Evolutionary conservation across 2,888 invertebrate species (phyloP).

Genomic region (Thyatira batis): DNA sequence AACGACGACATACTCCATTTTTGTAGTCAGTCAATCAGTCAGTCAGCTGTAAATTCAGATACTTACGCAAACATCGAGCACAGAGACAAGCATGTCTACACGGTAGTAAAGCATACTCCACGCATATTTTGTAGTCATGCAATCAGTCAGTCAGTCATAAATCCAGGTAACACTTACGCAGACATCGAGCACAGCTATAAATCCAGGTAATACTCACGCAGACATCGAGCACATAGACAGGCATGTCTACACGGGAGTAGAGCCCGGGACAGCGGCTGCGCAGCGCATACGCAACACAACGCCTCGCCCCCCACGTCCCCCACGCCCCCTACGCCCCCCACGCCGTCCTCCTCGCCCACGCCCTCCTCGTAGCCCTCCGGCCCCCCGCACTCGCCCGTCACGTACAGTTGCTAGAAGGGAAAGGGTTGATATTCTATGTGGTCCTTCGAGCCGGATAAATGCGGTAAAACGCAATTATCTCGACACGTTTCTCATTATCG

Average conservation of each 20-base stretch:
- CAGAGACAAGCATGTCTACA: too few species aligned
- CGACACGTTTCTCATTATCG: too few species aligned
- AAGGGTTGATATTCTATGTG: neutral
- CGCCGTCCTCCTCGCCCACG: constrained; percentile 5
- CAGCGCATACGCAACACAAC: constrained; percentile 91
- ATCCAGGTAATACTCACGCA: constrained; percentile 71
- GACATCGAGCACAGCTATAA: too few species aligned
- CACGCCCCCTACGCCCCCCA: constrained; percentile 25
- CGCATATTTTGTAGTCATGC: too few species aligned
- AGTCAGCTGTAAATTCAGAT: too few species aligned
- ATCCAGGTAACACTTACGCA: too few species aligned
- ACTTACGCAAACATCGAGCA: too few species aligned
- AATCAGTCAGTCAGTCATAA: too few species aligned
- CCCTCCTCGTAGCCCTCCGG: constrained; percentile 78
- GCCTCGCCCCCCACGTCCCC: constrained; percentile 53
- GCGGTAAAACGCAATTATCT: too few species aligned
- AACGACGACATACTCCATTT: too few species aligned
- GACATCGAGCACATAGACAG: constrained; percentile 91
- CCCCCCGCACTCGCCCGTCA: constrained; percentile 83
- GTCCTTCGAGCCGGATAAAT: neutral
- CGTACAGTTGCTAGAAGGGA: constrained; percentile 86
- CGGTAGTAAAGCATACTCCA: too few species aligned
- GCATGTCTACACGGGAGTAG: constrained; percentile 93
- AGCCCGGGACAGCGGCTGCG: constrained; percentile 88
- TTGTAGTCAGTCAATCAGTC: too few species aligned